Evolutionary conservation across 2,113 vertebrate genomes (phyloP), one percentile per base, ranked within the genome.

Genomic region (Nesoenas mayeri): DNA sequence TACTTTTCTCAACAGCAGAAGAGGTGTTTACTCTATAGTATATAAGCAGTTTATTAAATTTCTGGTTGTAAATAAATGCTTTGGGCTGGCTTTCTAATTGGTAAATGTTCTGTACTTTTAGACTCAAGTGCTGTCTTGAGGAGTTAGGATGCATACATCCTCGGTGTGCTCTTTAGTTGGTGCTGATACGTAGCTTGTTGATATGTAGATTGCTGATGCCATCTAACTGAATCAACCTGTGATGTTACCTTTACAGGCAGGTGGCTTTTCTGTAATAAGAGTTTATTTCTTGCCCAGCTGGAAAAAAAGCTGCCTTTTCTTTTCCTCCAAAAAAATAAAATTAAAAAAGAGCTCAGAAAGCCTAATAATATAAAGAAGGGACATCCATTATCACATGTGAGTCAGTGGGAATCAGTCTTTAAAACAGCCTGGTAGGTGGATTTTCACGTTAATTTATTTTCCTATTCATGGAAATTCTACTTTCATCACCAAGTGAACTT

Each of bases 401-500:
- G 81, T 60, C 79, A 74, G 57, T 91, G 79, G 92, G 73, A 79
- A 91, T 85, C 57, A 79, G 69, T 77, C 84, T 81, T 83, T 24
- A 85, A 92, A 95, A 70, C 61, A 57, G 92, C 32, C 87, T 95
- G 47, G 78, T 93, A 89, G 91, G 65, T 82, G 87, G 67, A 78
- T 90, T 95, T 95, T 92, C 81, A 91, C 77, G 78, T 83, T 64
- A 78, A 74, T 91, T 93, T 74, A 36, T 81, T 92, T 95, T 81
- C 88, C 91, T 91, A 61, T 97, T 89, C 88, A 91, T 79, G 87
- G 92, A 96, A 95, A 90, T 85, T 94, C 86, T 54, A 28, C 96
- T 97, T 97, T 96, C 93, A 92, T 97, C 96, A 81, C 94, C 70
- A 91, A 93, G 91, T 82, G 86, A 92, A 94, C 96, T 92, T 93